Evolutionary conservation across 2,113 vertebrate species (phyloP).

Genomic region (Neomonachus schauinslandi): DNA sequence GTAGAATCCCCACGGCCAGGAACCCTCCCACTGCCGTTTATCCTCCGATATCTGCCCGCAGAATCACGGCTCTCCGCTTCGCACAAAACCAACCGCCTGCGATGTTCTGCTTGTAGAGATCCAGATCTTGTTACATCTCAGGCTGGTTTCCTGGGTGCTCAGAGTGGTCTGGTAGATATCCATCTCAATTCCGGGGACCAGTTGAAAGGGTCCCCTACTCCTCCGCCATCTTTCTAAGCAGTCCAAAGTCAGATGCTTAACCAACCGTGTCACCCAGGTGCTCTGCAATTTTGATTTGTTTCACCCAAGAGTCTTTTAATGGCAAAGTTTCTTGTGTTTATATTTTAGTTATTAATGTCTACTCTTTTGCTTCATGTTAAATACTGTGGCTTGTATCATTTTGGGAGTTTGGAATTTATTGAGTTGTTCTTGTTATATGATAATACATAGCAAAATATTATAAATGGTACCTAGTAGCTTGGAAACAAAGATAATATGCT

Average conservation of each 20-base stretch:
- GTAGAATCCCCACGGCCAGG: too few species aligned
- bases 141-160: too few species aligned
- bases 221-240: too few species aligned
- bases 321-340: background rate
- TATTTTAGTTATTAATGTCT: background rate
- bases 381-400: background rate
- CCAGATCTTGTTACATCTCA: too few species aligned
- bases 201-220: too few species aligned
- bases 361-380: background rate
- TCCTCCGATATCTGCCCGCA: too few species aligned
- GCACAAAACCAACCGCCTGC: too few species aligned
- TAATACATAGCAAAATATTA: background rate
- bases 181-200: too few species aligned
- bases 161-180: too few species aligned
- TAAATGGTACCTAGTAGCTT: background rate
- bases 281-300: background rate
- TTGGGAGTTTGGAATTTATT: background rate
- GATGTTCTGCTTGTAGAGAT: too few species aligned
- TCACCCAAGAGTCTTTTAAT: background rate
- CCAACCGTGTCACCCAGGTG: background rate
- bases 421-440: background rate
- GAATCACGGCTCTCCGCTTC: too few species aligned
- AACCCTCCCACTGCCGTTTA: too few species aligned
- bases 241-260: background rate
- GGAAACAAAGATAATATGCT: background rate